Evolutionary conservation across 2,797 vertebrate species (phyloP).

Genomic region (Bradypodion ventrale): DNA sequence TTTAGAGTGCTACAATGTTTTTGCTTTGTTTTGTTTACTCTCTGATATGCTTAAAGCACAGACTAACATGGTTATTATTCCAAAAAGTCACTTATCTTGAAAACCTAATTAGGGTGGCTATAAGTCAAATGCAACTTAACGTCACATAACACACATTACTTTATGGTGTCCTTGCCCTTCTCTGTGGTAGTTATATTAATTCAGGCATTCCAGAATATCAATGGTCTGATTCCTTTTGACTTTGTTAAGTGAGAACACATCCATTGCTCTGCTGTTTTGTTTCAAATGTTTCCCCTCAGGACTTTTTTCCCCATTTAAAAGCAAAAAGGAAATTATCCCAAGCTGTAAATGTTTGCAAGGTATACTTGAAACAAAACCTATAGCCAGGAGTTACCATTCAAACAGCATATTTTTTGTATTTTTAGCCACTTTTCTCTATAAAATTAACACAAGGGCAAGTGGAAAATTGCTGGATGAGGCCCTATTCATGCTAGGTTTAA

Average conservation of each 20-base stretch:
- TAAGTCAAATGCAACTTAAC: too few relatives aligned
- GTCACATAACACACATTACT: too few relatives aligned
- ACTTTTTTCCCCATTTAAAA: conserved; percentile 31
- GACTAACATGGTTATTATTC: too few relatives aligned
- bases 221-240: conserved; percentile 51
- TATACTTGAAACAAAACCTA: background rate
- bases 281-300: conserved; percentile 13
- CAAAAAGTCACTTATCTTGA: too few relatives aligned
- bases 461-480: background rate
- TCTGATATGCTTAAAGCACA: too few relatives aligned
- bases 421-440: background rate
- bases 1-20: too few relatives aligned
- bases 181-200: conserved; percentile 54
- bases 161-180: conserved; percentile 49
- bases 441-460: background rate
- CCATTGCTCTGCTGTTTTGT: conserved; percentile 27
- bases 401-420: background rate
- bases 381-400: background rate
- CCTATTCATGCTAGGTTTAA: background rate
- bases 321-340: conserved; percentile 25
- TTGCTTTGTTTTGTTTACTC: too few relatives aligned
- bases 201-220: conserved; percentile 66
- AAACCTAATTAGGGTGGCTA: too few relatives aligned
- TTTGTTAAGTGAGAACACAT: conserved; percentile 59
- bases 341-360: conserved; percentile 26